Conservation (phyloP, 2,888 invertebrate species). For the Tolmerus cingulatus region DNA sequence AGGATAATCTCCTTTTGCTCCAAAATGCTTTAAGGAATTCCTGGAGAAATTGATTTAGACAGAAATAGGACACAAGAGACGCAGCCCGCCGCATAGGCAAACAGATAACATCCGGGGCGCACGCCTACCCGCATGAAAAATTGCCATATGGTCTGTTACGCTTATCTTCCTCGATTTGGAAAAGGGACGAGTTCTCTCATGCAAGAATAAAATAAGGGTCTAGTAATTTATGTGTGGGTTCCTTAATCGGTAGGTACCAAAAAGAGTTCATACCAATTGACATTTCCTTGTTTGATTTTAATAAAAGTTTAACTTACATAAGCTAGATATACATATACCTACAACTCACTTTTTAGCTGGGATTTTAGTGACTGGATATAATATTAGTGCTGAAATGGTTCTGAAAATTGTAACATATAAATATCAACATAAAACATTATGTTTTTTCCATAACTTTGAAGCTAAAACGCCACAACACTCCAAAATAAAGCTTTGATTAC, state of each 20-base stretch:
- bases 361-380: too few relatives aligned
- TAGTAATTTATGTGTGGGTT: background rate
- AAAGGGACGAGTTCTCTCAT: background rate
- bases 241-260: background rate
- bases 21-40: background rate
- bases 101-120: constrained; percentile 28
- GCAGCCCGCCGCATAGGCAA: background rate
- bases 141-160: background rate
- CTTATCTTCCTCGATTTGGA: background rate
- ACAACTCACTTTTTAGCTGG: too few relatives aligned
- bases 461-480: too few relatives aligned
- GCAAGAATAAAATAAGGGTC: background rate
- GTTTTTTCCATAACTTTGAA: too few relatives aligned
- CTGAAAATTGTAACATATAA: too few relatives aligned
- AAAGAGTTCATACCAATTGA: background rate
- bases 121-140: constrained; percentile 2
- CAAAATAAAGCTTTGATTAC: too few relatives aligned
- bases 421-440: too few relatives aligned
- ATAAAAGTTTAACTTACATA: background rate
- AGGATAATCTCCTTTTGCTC: background rate
- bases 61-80: background rate
- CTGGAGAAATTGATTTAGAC: background rate
- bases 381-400: too few relatives aligned
- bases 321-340: too few relatives aligned
- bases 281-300: background rate